Percentiles rank a stretch among this genome's conserved stretches.
phyloP scores from a whole-genome alignment of 2,797 vertebrate genomes.

The Urocyon cinereoargenteus region DNA sequence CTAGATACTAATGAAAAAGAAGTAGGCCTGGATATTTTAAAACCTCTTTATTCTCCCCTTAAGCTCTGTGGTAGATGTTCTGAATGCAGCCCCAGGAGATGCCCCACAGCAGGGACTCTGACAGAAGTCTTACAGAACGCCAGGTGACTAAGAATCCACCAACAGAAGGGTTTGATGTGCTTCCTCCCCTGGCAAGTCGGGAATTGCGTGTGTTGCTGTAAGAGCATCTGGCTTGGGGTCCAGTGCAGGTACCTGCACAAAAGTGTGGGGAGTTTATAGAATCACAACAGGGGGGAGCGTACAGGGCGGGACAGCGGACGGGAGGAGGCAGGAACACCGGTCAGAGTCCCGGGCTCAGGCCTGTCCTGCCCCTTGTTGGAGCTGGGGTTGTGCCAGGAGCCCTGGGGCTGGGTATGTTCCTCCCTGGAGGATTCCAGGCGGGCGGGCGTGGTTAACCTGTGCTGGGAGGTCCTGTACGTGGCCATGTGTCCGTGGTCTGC shows the following conservation, averaged over 20 bases:
- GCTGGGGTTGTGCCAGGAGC: not conserved
- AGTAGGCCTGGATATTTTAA: not conserved
- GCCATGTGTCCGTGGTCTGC: not conserved
- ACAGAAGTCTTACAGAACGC: not conserved
- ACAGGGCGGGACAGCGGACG: no score
- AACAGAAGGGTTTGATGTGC: not conserved
- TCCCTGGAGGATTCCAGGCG: not conserved
- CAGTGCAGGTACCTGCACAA: not conserved
- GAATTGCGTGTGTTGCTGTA: not conserved
- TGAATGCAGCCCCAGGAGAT: not conserved
- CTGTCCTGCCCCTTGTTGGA: not conserved
- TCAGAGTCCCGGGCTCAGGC: not conserved
- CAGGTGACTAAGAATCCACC: not conserved
- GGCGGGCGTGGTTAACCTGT: not conserved
- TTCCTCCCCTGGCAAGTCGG: not conserved
- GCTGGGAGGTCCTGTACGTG: not conserved
- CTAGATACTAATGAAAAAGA: not conserved
- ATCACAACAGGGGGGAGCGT: not conserved
- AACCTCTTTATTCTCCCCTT: not conserved
- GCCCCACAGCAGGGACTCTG: not conserved
- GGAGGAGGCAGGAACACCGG: not conserved
- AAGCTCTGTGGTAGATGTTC: not conserved
- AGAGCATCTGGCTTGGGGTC: not conserved
- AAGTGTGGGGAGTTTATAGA: not conserved
- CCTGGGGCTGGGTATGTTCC: fast-evolving